Evolutionary conservation across 2,797 vertebrate genomes (phyloP).

Genomic region (Adrianichthys oophorus): DNA sequence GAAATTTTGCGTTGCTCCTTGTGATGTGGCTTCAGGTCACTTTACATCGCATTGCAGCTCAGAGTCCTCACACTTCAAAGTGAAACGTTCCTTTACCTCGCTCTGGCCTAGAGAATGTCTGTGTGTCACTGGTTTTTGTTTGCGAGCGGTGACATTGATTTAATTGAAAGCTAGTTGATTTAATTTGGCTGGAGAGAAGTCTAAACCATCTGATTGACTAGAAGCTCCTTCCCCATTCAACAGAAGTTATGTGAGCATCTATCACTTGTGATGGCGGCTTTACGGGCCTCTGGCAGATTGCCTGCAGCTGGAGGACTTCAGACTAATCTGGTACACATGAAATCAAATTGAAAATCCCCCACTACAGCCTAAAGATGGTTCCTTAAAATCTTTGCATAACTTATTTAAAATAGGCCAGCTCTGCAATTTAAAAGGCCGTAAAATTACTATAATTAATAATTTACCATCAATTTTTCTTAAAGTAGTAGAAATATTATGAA

Average conservation of each 20-base stretch:
- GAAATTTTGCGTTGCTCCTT: no score
- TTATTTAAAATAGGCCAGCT: conserved; percentile 5
- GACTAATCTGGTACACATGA: conserved; percentile 35
- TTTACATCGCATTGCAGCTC: no score
- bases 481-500: no score
- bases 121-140: conserved; percentile 40
- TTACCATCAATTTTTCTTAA: no score
- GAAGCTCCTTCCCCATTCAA: conserved; percentile 28
- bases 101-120: conserved; percentile 33
- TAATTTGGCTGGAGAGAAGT: conserved; percentile 62
- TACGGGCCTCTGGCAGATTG: conserved; percentile 40
- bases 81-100: conserved; percentile 39
- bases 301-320: conserved; percentile 36
- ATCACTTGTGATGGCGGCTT: conserved; percentile 45
- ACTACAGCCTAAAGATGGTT: conserved; percentile 1
- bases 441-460: no score
- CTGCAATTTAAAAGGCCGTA: not conserved
- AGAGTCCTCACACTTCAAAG: conserved; percentile 29
- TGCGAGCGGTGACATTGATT: conserved; percentile 46
- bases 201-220: conserved; percentile 59
- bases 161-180: conserved; percentile 66
- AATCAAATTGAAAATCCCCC: conserved; percentile 25
- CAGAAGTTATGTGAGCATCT: conserved; percentile 49
- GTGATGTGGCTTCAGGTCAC: no score
- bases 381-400: conserved; percentile 7